phyloP scores from a whole-genome alignment of 2,797 vertebrate genomes.

The Anableps anableps region DNA sequence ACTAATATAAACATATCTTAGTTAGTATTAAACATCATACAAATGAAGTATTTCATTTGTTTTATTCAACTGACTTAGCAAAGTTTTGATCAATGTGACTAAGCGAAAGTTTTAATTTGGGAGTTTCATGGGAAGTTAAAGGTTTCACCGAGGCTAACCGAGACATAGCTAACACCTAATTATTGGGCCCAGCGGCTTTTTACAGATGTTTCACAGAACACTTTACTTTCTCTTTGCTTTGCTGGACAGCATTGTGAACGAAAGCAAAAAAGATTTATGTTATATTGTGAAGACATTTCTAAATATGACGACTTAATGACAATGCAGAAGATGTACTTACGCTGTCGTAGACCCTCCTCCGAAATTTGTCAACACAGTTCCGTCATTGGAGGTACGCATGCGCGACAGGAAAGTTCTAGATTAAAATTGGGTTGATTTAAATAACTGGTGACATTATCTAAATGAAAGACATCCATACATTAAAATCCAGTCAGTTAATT shows the following conservation, averaged over 20 bases:
- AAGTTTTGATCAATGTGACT: neutral
- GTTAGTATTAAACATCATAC: neutral
- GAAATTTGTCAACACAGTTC: conserved; percentile 71
- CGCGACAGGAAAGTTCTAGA: conserved; percentile 22
- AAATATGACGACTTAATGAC: neutral
- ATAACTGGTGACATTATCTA: too few relatives aligned
- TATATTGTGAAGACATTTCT: neutral
- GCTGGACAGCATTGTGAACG: neutral
- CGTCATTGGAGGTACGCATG: conserved; percentile 48
- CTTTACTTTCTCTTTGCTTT: neutral
- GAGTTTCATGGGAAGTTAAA: neutral
- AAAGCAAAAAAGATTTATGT: rapidly evolving
- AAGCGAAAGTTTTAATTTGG: conserved; percentile 9
- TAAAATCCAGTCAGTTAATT: neutral
- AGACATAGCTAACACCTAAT: neutral
- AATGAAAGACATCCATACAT: neutral
- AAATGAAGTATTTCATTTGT: neutral
- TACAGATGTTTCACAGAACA: conserved; percentile 64
- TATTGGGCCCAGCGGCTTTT: conserved; percentile 57
- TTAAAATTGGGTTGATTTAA: neutral
- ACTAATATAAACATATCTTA: neutral
- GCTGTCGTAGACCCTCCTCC: conserved; percentile 70
- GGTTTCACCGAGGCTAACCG: neutral
- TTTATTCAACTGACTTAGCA: neutral
- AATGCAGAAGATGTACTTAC: conserved; percentile 73